These are phyloP conservation scores for Dinoponera quadriceps DNA, from an alignment of 1,140 invertebrate genomes.

Conservation along the genomic window DNA sequence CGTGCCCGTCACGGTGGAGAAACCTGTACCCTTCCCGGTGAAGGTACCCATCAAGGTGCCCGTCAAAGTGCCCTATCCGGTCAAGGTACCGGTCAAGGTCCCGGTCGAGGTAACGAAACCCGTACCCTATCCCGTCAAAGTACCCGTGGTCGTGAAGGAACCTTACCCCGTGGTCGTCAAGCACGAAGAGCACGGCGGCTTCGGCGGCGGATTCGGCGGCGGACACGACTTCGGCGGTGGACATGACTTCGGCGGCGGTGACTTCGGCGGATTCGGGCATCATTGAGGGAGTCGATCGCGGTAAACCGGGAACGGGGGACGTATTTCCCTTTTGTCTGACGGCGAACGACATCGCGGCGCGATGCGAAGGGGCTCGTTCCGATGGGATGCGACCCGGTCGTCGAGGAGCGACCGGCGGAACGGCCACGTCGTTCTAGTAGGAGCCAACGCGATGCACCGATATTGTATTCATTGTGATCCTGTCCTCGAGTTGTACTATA, in stretches of 20 bases:
- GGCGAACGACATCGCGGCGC: background rate
- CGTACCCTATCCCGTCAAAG: constrained; percentile 81
- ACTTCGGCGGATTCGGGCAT: constrained; percentile 68
- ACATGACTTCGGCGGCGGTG: constrained; percentile 58
- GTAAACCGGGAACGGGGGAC: constrained; percentile 27
- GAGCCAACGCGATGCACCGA: constrained; percentile 60
- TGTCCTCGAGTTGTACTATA: constrained; percentile 68
- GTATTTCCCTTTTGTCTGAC: constrained; percentile 35
- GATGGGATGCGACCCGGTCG: constrained; percentile 8
- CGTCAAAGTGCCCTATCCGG: constrained; percentile 81
- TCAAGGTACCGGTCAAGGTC: constrained; percentile 85
- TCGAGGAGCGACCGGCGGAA: constrained; percentile 12
- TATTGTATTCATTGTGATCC: constrained; percentile 71
- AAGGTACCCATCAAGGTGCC: constrained; percentile 87
- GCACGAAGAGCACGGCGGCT: constrained; percentile 69
- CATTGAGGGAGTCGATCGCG: constrained; percentile 52
- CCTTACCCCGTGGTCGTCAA: constrained; percentile 86
- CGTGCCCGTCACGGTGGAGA: constrained; percentile 86
- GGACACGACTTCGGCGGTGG: constrained; percentile 60
- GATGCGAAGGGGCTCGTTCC: constrained; percentile 5
- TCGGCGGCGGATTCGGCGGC: constrained; percentile 64
- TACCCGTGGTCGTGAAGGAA: constrained; percentile 82
- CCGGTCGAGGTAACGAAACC: constrained; percentile 86
- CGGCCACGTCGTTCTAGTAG: constrained; percentile 33
- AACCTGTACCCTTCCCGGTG: constrained; percentile 85